A percentile compares a stretch with the other conserved stretches of the same genome.
Evolutionary conservation across 2,797 vertebrate genomes (phyloP).

Genomic region (Melanotaenia boesemani): DNA sequence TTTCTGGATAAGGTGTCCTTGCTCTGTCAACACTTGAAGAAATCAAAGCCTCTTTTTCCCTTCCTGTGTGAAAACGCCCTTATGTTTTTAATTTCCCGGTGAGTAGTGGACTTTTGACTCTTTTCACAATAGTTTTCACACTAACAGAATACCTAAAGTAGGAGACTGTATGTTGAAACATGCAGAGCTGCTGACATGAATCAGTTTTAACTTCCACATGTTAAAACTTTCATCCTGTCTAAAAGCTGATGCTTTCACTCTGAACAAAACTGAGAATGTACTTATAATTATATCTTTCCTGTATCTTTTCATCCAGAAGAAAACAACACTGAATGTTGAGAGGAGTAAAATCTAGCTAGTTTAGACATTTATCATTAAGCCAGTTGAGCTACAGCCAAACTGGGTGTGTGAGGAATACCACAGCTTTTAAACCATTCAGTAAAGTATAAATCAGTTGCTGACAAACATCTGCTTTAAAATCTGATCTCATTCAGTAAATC

Average conservation of each 20-base stretch:
- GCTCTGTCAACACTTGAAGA: constrained; percentile 73
- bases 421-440: neutral
- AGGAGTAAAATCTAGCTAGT: neutral
- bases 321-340: neutral
- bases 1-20: constrained; percentile 72
- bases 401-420: neutral
- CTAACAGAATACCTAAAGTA: constrained; percentile 34
- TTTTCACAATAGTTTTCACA: constrained; percentile 51
- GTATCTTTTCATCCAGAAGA: neutral
- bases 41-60: constrained; percentile 67
- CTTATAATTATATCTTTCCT: neutral
- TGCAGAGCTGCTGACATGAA: constrained; percentile 60
- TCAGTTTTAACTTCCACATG: constrained; percentile 40
- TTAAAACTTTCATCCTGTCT: constrained; percentile 24
- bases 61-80: constrained; percentile 65
- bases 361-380: neutral
- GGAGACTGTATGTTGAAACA: constrained; percentile 41
- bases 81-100: constrained; percentile 69
- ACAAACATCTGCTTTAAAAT: neutral
- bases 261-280: neutral
- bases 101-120: constrained; percentile 70
- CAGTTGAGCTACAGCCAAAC: neutral
- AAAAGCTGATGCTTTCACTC: neutral
- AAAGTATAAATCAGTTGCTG: neutral
- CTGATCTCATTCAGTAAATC: neutral